Conservation (phyloP, 2,113 vertebrate genomes). For the Archilochus colubris region DNA sequence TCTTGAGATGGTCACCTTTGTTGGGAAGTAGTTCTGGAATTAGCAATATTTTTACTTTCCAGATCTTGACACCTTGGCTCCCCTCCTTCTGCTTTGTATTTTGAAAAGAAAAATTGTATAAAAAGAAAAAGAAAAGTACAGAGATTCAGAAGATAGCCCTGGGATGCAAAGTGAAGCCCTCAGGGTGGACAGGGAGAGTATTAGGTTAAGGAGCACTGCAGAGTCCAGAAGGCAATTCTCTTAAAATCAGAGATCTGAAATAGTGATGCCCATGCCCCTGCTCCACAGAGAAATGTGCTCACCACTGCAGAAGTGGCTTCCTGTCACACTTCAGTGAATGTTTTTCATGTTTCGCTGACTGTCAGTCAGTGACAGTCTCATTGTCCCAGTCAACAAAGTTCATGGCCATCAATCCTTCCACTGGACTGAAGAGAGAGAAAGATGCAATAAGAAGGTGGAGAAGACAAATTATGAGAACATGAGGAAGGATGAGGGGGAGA, state of each 20-base stretch:
- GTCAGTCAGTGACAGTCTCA: conserved; percentile 18
- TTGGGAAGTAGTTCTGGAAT: background rate
- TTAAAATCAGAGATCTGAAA: background rate
- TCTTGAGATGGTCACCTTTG: background rate
- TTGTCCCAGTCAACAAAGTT: conserved; percentile 65
- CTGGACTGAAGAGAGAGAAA: conserved; percentile 12
- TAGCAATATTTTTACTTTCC: background rate
- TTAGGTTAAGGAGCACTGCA: background rate
- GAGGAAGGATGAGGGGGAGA: background rate
- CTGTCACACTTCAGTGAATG: background rate
- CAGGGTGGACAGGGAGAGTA: fast-evolving
- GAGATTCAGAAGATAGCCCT: background rate
- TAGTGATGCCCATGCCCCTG: background rate
- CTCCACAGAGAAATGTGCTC: background rate
- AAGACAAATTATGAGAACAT: background rate
- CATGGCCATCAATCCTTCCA: conserved; percentile 63
- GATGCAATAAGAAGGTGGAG: background rate
- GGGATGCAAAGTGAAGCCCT: background rate
- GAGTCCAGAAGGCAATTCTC: background rate
- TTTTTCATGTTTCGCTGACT: too few species aligned
- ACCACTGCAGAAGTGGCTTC: background rate
- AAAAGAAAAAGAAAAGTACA: background rate
- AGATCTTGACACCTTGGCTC: background rate
- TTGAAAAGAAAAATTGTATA: background rate
- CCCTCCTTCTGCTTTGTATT: fast-evolving